Evolutionary conservation across 1,140 invertebrate genomes (phyloP), one percentile per base, ranked within the genome.

Genomic region (Saccostrea cuccullata): DNA sequence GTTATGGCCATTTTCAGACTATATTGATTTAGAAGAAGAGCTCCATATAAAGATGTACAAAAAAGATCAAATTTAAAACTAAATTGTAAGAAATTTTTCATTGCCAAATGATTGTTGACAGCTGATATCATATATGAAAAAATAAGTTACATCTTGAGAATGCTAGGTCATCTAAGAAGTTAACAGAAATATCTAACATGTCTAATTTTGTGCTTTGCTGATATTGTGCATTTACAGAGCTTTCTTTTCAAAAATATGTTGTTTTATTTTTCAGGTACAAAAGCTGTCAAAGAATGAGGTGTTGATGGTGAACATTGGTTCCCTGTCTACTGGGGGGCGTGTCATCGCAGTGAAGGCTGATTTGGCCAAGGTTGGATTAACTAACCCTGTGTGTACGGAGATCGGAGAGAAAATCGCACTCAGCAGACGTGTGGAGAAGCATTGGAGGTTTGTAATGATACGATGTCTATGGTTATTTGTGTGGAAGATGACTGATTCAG

Each of bases 371-470:
- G 99, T 99, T 88, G 97, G 97, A 67, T 96, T 99, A 40, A 99
- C 98, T 20, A 98, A 97, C 95, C 99, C 99, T 3, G 99, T 99
- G 0, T 99, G 99, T 94, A 99, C 99, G 47, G 99, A 99, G 95
- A 97, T 99, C 89, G 98, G 98, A 86, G 99, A 99, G 94, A 99
- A 99, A 95, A 99, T 99, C 93, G 99, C 99, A 13, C 96, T 99
- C 4, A 99, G 98, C 94, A 96, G 99, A 94, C 96, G 99, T 95
- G 98, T 99, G 70, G 99, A 99, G 91, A 99, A 99, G 94, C 99
- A 99, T 96, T 99, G 99, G 99, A 97, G 99, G 97, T 98, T 30
- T 47, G 82, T 83, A 95, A 96, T 90, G 88, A 36, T 13, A 64
- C 9, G 5, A 8, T 2, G 6, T 47, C 47, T 47, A 47, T 1